Evolutionary conservation across 2,797 vertebrate genomes (phyloP), one percentile per base, ranked within the genome.

Genomic region (Liasis olivaceus): DNA sequence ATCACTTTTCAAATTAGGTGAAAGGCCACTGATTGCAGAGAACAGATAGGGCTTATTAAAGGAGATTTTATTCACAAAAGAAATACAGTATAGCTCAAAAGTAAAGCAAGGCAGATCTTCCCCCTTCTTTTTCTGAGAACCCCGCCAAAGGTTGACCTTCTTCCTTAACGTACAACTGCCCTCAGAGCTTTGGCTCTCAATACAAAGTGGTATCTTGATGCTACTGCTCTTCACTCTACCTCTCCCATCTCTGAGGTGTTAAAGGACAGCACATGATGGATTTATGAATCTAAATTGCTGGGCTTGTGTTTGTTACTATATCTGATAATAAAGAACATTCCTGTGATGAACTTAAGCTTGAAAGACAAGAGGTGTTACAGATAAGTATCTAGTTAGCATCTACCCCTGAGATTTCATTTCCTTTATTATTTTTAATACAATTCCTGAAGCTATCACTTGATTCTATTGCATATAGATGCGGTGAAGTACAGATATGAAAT

Each of bases 341-440:
- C 51, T 13, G n/a, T 94, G 69, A 64, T 69, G 66, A 88, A 77
- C 36, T 1, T 66, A 56, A 95, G 93, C 42, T 51, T 93, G 24
- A 93, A 91, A 90, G 77, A 64, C 54, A 69, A 59, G 89, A 28
- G 28, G 11, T 0, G 5, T 94, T 95, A 93, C 63, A 89, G 69
- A 69, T 6, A 1, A 69, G 64, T 89, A 28, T 69, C 2, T 9
- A 51, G 69, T 89, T 95, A 28, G 93, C 92, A 17, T 88, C 93
- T 89, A 54, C 85, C 90, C 69, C 31, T 36, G 95, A 95, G 94
- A 93, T 87, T 93, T 92, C 93, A 93, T 0, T 0, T 54, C 2
- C 91, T 94, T 96, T 95, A 91, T 91, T 93, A 66, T 66, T 94
- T 81, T 94, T 93, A 94, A 85, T 77, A 88, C 89, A 87, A 91